Conservation (phyloP, 64 coral and sea anemone genomes). For the Stylophora pistillata region DNA sequence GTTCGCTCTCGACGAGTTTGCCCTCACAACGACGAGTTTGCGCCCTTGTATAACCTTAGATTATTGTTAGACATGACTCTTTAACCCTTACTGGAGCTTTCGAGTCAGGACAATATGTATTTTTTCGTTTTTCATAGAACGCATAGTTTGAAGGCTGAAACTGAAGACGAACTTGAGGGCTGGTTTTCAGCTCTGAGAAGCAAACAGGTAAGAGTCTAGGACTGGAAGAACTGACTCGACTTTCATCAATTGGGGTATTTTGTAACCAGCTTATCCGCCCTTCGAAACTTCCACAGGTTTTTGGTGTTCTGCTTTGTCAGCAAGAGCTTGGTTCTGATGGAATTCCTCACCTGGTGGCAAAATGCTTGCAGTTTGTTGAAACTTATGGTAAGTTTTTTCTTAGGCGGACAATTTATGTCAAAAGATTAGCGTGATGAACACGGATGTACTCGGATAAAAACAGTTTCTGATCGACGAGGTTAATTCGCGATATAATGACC, state of each 20-base stretch:
- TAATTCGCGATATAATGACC: too few species aligned
- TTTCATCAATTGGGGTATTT: too few species aligned
- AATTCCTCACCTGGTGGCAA: slow-evolving; percentile 97
- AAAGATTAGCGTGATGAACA: too few species aligned
- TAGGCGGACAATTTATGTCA: too few species aligned
- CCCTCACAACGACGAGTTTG: too few species aligned
- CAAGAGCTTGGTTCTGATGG: slow-evolving; percentile 95
- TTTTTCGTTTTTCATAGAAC: slow-evolving; percentile 47
- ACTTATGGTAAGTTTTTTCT: slow-evolving; percentile 69
- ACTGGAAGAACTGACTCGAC: background rate
- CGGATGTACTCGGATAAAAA: too few species aligned
- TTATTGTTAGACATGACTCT: background rate
- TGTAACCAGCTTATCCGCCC: too few species aligned
- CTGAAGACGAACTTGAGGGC: slow-evolving; percentile 74
- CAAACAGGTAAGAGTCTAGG: slow-evolving; percentile 78
- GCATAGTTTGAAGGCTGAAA: slow-evolving; percentile 82
- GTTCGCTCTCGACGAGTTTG: too few species aligned
- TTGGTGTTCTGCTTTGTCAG: slow-evolving; percentile 68
- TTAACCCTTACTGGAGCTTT: background rate
- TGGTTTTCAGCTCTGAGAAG: slow-evolving; percentile 75
- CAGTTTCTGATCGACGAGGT: too few species aligned
- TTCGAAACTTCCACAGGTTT: slow-evolving; percentile 54
- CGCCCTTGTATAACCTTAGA: too few species aligned
- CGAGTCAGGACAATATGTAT: background rate
- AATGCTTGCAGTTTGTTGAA: slow-evolving; percentile 97